These are phyloP conservation scores for Setophaga coronata DNA, from an alignment of 2,113 vertebrate genomes.

Conservation along the genomic window DNA sequence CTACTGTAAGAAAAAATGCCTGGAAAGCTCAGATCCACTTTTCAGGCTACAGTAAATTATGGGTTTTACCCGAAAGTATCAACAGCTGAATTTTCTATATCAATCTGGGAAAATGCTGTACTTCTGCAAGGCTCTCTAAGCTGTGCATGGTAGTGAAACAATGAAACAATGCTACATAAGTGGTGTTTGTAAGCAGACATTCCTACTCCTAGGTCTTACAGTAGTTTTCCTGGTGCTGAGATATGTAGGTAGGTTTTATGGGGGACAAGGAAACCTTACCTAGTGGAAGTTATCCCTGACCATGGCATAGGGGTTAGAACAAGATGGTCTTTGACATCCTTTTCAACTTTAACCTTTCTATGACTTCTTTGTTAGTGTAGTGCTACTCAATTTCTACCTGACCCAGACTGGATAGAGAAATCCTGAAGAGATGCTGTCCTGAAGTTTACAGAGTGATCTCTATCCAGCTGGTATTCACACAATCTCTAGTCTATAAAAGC, in stretches of 20 bases:
- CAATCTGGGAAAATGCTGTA: background rate
- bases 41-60: background rate
- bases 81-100: background rate
- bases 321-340: background rate
- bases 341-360: background rate
- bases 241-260: background rate
- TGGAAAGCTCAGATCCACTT: background rate
- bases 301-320: background rate
- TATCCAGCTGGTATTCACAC: background rate
- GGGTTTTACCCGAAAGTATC: background rate
- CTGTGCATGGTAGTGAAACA: background rate
- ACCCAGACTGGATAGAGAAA: background rate
- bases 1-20: background rate
- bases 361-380: background rate
- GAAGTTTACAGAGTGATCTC: background rate
- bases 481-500: background rate
- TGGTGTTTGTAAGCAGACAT: rapidly evolving
- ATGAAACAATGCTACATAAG: background rate
- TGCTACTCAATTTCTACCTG: background rate
- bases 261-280: background rate
- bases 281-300: background rate
- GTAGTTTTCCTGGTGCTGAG: background rate
- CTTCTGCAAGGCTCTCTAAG: background rate
- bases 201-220: background rate
- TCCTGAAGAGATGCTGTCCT: background rate